Conservation (phyloP, 2,888 invertebrate species). For the Slavum lentiscoides region DNA sequence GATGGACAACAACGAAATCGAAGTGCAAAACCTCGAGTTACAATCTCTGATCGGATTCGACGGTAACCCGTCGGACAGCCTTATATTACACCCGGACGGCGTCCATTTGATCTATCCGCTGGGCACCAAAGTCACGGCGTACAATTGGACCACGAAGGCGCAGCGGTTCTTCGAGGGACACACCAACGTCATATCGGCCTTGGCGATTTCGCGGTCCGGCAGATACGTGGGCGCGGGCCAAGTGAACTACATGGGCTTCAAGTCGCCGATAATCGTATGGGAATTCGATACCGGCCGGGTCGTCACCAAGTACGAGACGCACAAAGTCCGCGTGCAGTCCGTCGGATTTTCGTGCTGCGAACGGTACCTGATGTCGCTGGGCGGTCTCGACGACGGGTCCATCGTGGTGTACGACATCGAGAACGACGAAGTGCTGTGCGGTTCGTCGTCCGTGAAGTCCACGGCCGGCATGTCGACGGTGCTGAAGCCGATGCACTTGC, state of each 20-base stretch:
- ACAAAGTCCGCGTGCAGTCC: slow-evolving; percentile 85
- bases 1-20: slow-evolving; percentile 9
- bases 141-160: slow-evolving; percentile 70
- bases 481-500: slow-evolving; percentile 64
- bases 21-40: slow-evolving; percentile 67
- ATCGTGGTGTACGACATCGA: slow-evolving; percentile 82
- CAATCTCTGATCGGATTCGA: slow-evolving; percentile 80
- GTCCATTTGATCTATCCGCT: slow-evolving; percentile 75
- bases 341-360: slow-evolving; percentile 80
- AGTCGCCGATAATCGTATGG: slow-evolving; percentile 83
- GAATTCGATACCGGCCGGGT: slow-evolving; percentile 70
- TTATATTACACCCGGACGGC: slow-evolving; percentile 74
- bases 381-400: slow-evolving; percentile 87
- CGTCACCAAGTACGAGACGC: slow-evolving; percentile 75
- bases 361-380: slow-evolving; percentile 79
- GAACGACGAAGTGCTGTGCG: slow-evolving; percentile 62
- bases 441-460: slow-evolving; percentile 65
- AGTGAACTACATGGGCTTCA: slow-evolving; percentile 78
- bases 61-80: slow-evolving; percentile 62
- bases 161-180: slow-evolving; percentile 80
- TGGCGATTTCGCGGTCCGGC: slow-evolving; percentile 75
- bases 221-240: slow-evolving; percentile 87
- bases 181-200: slow-evolving; percentile 75
- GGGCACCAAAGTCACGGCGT: slow-evolving; percentile 77
- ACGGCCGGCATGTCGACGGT: slow-evolving; percentile 74